Evolutionary conservation across 2,113 vertebrate genomes (phyloP).

Genomic region (Podiceps cristatus): DNA sequence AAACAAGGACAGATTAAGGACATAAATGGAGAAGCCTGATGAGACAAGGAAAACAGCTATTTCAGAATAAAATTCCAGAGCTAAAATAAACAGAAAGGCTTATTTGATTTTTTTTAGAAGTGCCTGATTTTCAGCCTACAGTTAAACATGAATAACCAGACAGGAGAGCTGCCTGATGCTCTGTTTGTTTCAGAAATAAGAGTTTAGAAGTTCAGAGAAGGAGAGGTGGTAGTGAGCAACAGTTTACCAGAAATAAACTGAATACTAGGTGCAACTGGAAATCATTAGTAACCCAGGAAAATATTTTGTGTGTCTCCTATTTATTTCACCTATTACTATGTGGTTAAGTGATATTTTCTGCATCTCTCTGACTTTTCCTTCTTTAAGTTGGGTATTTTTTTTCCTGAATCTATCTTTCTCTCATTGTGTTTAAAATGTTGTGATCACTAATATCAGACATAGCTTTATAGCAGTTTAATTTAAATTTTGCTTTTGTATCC

Average conservation of each 20-base stretch:
- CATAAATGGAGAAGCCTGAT: neutral
- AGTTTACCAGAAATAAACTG: neutral
- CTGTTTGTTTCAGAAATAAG: neutral
- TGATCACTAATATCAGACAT: neutral
- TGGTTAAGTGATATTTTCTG: neutral
- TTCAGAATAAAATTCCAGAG: neutral
- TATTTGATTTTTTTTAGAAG: neutral
- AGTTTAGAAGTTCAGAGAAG: neutral
- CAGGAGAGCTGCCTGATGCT: neutral
- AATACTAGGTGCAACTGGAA: neutral
- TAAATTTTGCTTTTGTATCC: conserved; percentile 19
- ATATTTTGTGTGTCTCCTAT: neutral
- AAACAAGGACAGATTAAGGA: neutral
- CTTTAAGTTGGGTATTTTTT: neutral
- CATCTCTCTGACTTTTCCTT: neutral
- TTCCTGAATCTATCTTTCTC: neutral
- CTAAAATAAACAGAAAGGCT: neutral
- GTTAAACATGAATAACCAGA: neutral
- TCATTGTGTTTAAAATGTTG: neutral
- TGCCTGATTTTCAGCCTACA: neutral
- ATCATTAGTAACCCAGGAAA: neutral
- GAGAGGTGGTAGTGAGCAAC: neutral
- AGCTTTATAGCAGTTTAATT: conserved; percentile 17
- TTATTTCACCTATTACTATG: neutral
- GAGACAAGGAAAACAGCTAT: neutral